Conservation (phyloP, 2,888 invertebrate genomes). For the Rhamphomyia laevipes region DNA sequence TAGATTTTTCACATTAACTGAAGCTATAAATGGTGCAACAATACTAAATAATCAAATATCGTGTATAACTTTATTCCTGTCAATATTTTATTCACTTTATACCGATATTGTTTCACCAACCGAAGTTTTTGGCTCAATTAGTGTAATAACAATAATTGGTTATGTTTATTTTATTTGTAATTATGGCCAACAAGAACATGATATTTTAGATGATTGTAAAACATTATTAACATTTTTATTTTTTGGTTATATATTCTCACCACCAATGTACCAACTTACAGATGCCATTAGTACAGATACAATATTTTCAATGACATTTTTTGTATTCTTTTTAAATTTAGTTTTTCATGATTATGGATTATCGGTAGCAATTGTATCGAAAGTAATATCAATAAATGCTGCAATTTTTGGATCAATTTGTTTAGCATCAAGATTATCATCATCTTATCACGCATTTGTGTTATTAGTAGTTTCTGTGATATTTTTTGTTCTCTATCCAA, state of each 20-base stretch:
- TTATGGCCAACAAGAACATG: conserved; percentile 21
- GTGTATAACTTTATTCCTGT: conserved; percentile 57
- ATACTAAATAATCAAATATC: conserved; percentile 71
- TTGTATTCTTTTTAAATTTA: conserved; percentile 79
- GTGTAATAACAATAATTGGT: conserved; percentile 45
- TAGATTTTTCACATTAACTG: conserved; percentile 54
- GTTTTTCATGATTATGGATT: conserved; percentile 89
- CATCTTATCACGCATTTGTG: conserved; percentile 78
- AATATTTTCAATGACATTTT: conserved; percentile 83
- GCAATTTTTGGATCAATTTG: conserved; percentile 93
- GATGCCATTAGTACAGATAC: conserved; percentile 96
- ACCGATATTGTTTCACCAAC: conserved; percentile 54
- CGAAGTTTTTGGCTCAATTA: conserved; percentile 47
- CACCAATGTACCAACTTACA: conserved; percentile 85
- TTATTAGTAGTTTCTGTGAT: conserved; percentile 80
- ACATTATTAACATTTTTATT: conserved; percentile 71
- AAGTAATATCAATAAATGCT: conserved; percentile 84
- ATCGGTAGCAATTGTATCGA: conserved; percentile 73
- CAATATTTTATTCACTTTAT: conserved; percentile 61
- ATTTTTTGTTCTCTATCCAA: conserved; percentile 81
- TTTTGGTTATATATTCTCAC: conserved; percentile 82
- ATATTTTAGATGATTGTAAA: conserved; percentile 50
- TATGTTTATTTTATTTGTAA: conserved; percentile 48
- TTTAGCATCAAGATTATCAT: conserved; percentile 79
- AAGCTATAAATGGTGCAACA: conserved; percentile 65